Evolutionary conservation across 2,797 vertebrate species (phyloP).

Genomic region (Avahi laniger): DNA sequence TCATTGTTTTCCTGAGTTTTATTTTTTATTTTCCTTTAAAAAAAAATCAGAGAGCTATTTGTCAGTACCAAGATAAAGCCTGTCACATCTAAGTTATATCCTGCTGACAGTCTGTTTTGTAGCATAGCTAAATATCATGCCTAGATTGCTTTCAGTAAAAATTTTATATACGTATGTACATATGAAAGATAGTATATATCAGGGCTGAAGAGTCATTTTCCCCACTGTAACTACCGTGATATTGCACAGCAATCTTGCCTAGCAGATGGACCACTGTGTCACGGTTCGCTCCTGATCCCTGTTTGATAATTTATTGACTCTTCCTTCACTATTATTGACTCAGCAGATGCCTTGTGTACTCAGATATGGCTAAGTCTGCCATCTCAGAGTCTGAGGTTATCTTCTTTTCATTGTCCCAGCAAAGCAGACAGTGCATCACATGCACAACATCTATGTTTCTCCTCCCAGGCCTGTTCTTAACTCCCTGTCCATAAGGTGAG

Average conservation of each 20-base stretch:
- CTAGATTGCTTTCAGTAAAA: not conserved
- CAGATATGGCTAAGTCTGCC: not conserved
- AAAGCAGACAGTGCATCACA: not conserved
- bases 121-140: conserved; percentile 25
- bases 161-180: not conserved
- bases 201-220: not conserved
- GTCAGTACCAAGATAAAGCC: conserved; percentile 36
- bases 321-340: not conserved
- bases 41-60: not conserved
- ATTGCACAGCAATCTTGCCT: not conserved
- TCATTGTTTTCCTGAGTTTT: conserved; percentile 48
- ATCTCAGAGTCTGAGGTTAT: not conserved
- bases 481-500: conserved; percentile 8
- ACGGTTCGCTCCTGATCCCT: not conserved
- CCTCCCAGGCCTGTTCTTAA: not conserved
- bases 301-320: conserved; percentile 1
- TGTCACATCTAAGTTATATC: not conserved
- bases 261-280: conserved; percentile 45
- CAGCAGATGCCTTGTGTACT: conserved; percentile 11
- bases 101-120: not conserved
- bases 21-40: not conserved
- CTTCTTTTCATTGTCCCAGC: not conserved
- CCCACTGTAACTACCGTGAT: not conserved
- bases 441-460: not conserved
- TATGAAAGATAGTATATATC: not conserved